Base-by-base conservation (phyloP, 2,113 vertebrate species). In the Machaerirhynchus nigripectus region DNA sequence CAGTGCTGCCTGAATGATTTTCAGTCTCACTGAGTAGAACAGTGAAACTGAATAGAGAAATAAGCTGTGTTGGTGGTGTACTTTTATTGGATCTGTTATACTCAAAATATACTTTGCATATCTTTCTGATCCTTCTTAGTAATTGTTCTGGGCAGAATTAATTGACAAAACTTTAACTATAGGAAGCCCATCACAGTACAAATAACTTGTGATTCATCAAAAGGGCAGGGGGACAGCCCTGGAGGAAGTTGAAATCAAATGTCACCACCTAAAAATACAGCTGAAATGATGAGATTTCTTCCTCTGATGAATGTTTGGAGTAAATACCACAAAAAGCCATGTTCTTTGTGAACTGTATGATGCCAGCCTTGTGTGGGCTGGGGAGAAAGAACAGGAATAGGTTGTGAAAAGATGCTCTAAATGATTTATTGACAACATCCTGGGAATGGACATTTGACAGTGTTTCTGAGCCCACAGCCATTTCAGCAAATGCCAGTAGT, bases 201-300 rank as follows among this genome's bases (percentile, higher is more conserved):
- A 96, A 88, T 79, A 87, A 77, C 82, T 80, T 88, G 37, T 91
- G 70, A 93, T 75, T 97, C 87, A 97, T 91, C 87, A 87, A 86
- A 96, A 96, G 87, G 87, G 75, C 93, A 88, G 75, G 42, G 44
- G 14, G 24, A 87, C 59, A 84, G 50, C 87, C 85, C 35, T 83
- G 82, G 50, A 92, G 90, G 93, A 96, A 95, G 82, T 26, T 83
- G 78, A 87, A 95, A 46, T 90, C 74, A 96, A 97, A 96, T 93
- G 89, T 73, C 91, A 85, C 19, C 53, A 80, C 90, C 93, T 84
- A 95, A 97, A 96, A 96, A 95, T 96, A 95, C 7, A 93, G 93
- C 59, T 93, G 82, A 90, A 94, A 85, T n/a, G 12, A 88, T 95
- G 78, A 80, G 7, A 31, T 96, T 85, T 94, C 84, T 80, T 95